Evolutionary conservation across 2,113 vertebrate genomes (phyloP).

Genomic region (Electrona antarctica): DNA sequence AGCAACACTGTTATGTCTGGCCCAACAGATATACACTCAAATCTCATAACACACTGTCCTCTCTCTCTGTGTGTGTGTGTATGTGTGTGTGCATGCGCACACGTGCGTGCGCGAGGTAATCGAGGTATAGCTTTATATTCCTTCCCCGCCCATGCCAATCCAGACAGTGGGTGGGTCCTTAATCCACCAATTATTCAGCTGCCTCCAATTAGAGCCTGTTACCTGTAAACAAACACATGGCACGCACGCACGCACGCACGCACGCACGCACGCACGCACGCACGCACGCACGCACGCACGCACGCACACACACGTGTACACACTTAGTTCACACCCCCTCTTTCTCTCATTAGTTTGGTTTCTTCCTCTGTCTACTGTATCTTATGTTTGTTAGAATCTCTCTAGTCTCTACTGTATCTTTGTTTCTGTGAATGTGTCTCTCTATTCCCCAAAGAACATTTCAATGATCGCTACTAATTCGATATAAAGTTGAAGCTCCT

Average conservation of each 20-base stretch:
- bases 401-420: too few relatives aligned
- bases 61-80: not conserved
- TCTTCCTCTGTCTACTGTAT: too few relatives aligned
- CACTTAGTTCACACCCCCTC: too few relatives aligned
- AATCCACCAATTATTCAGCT: slow-evolving; percentile 65
- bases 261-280: not conserved
- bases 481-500: too few relatives aligned
- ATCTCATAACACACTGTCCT: not conserved
- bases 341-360: too few relatives aligned
- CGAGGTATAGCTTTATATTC: slow-evolving; percentile 23
- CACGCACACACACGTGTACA: too few relatives aligned
- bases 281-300: not conserved
- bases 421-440: too few relatives aligned
- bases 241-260: slow-evolving; percentile 25
- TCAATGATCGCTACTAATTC: too few relatives aligned
- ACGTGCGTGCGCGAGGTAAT: slow-evolving; percentile 24
- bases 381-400: too few relatives aligned
- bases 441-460: too few relatives aligned
- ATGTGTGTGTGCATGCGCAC: not conserved
- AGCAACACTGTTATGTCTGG: not conserved
- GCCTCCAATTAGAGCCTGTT: slow-evolving; percentile 45
- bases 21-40: not conserved
- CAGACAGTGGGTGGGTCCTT: slow-evolving; percentile 47
- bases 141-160: slow-evolving; percentile 37
- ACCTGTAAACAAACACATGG: slow-evolving; percentile 35